Percentiles rank a stretch among this genome's conserved stretches.
Conservation (phyloP, 2,113 vertebrate species). For the Delphinus delphis region DNA sequence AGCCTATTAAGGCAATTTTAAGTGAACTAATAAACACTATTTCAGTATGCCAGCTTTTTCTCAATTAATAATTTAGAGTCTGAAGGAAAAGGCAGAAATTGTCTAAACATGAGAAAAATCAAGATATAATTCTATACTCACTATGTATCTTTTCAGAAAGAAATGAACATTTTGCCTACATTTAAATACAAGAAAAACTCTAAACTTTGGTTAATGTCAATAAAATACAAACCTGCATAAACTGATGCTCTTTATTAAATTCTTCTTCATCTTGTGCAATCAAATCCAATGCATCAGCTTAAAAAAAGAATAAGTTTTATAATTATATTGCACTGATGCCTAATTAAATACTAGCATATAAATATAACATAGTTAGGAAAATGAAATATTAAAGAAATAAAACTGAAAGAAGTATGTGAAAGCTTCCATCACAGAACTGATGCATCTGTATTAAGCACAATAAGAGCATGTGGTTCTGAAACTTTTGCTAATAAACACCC, state of each 20-base stretch:
- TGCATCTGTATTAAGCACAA: not conserved
- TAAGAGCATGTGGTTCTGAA: not conserved
- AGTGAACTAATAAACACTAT: not conserved
- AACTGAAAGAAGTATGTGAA: not conserved
- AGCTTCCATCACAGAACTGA: not conserved
- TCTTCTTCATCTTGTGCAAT: slow-evolving; percentile 92
- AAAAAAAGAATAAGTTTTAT: slow-evolving; percentile 57
- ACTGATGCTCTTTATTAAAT: slow-evolving; percentile 93
- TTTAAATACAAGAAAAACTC: not conserved
- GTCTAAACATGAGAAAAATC: not conserved
- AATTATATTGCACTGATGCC: not conserved
- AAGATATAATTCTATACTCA: slow-evolving; percentile 27
- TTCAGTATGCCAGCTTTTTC: not conserved
- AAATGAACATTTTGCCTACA: not conserved
- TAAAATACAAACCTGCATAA: slow-evolving; percentile 90
- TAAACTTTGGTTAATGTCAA: slow-evolving; percentile 24
- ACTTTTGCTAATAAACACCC: not conserved
- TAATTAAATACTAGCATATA: slow-evolving; percentile 21
- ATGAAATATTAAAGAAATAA: not conserved
- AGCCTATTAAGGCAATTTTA: not conserved
- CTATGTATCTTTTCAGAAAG: not conserved
- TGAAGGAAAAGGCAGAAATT: slow-evolving; percentile 23
- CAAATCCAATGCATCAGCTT: slow-evolving; percentile 91
- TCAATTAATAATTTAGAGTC: slow-evolving; percentile 21
- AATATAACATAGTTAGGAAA: slow-evolving; percentile 15